Evolutionary conservation across 1,140 invertebrate species (phyloP).

Genomic region (Paracyclopina nana): DNA sequence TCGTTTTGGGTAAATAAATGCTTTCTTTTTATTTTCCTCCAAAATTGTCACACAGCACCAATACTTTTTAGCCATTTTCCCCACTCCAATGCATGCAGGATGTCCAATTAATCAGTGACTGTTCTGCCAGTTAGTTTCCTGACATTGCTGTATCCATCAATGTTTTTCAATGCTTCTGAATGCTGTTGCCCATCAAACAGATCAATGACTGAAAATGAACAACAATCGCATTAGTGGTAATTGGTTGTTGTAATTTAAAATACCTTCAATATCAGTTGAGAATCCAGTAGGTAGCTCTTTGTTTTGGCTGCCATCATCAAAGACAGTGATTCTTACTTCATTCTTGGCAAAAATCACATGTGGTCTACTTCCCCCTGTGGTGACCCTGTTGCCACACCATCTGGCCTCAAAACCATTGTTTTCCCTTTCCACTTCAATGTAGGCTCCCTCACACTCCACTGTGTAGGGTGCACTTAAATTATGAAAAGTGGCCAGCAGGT

Average conservation of each 20-base stretch:
- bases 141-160: conserved; percentile 8
- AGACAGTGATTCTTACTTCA: conserved; percentile 23
- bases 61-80: too few relatives aligned
- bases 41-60: too few relatives aligned
- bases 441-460: conserved; percentile 23
- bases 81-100: too few relatives aligned
- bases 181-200: conserved; percentile 11
- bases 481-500: conserved; percentile 23
- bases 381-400: conserved; percentile 23
- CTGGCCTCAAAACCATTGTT: conserved; percentile 24
- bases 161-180: neutral
- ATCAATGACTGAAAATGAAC: conserved; percentile 13
- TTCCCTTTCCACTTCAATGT: conserved; percentile 24
- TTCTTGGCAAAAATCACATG: conserved; percentile 24
- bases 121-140: neutral
- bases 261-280: conserved; percentile 24
- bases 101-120: too few relatives aligned
- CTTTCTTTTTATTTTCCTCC: too few relatives aligned
- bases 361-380: conserved; percentile 20
- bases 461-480: conserved; percentile 23
- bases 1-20: too few relatives aligned
- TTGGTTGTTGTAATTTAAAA: neutral
- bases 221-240: conserved; percentile 15
- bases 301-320: conserved; percentile 20
- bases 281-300: conserved; percentile 22